A percentile compares a stretch with the other conserved stretches of the same genome.
Evolutionary conservation across 1,140 invertebrate species (phyloP).

Genomic region (Centruroides vittatus): DNA sequence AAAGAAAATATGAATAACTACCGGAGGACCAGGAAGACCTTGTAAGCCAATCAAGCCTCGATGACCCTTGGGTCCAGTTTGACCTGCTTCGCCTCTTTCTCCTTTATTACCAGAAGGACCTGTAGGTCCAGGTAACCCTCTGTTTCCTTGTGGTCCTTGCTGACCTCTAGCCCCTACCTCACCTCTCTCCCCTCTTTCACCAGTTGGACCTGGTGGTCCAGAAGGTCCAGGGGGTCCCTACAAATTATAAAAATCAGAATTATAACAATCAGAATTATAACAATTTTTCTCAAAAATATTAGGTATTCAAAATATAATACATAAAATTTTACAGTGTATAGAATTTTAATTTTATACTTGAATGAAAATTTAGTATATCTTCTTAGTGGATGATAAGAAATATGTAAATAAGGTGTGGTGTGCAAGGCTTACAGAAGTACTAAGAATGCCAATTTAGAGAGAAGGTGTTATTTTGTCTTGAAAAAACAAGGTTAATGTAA

Average conservation of each 20-base stretch:
- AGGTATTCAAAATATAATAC: too few relatives aligned
- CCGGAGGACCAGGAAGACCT: conserved; percentile 48
- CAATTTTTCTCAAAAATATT: too few relatives aligned
- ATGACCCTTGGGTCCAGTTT: conserved; percentile 60
- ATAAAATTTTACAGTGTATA: too few relatives aligned
- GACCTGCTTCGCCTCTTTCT: conserved; percentile 39
- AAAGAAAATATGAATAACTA: conserved; percentile 13
- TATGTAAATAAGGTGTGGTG: too few relatives aligned
- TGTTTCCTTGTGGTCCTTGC: conserved; percentile 29
- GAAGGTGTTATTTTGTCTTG: too few relatives aligned
- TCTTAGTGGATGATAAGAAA: too few relatives aligned
- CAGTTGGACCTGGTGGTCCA: conserved; percentile 55
- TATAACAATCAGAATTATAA: not conserved
- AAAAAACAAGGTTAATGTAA: too few relatives aligned
- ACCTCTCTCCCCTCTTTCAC: conserved; percentile 50
- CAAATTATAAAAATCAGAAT: not conserved
- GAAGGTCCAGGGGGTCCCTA: conserved; percentile 46
- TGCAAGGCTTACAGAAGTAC: too few relatives aligned
- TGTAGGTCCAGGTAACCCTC: conserved; percentile 43
- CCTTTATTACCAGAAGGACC: conserved; percentile 36
- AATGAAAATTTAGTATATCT: too few relatives aligned
- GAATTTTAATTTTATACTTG: too few relatives aligned
- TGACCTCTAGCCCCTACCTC: conserved; percentile 49
- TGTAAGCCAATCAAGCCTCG: conserved; percentile 64
- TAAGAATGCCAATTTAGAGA: too few relatives aligned